phyloP scores from a whole-genome alignment of 2,113 vertebrate species.

The Podarcis muralis region DNA sequence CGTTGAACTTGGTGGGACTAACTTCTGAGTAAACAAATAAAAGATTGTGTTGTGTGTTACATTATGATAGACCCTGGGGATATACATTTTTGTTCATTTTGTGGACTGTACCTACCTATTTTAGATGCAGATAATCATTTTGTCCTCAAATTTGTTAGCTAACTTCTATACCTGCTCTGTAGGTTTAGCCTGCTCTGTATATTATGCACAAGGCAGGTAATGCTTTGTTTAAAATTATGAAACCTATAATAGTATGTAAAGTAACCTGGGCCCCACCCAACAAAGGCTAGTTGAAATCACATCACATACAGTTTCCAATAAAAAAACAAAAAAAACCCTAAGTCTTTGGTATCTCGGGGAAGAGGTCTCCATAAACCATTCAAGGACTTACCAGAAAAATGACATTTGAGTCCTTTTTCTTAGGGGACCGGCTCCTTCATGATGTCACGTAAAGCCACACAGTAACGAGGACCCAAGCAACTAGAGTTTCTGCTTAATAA shows the following conservation, averaged over 20 bases:
- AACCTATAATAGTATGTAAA: neutral
- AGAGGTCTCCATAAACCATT: neutral
- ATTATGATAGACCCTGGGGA: neutral
- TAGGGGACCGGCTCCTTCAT: neutral
- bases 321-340: too few species aligned
- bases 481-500: neutral
- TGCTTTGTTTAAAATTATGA: neutral
- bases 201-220: neutral
- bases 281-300: neutral
- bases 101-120: neutral
- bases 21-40: neutral
- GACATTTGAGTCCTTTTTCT: neutral
- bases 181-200: neutral
- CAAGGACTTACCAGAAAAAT: neutral
- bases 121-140: neutral
- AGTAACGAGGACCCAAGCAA: neutral
- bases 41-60: neutral
- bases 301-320: neutral
- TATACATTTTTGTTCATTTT: neutral
- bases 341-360: neutral
- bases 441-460: neutral
- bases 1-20: neutral
- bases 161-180: conserved; percentile 19
- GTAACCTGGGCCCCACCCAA: too few species aligned
- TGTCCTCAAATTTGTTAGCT: neutral